phyloP scores from a whole-genome alignment of 92 coral and sea anemone species.

The Zoanthus solanderi region DNA sequence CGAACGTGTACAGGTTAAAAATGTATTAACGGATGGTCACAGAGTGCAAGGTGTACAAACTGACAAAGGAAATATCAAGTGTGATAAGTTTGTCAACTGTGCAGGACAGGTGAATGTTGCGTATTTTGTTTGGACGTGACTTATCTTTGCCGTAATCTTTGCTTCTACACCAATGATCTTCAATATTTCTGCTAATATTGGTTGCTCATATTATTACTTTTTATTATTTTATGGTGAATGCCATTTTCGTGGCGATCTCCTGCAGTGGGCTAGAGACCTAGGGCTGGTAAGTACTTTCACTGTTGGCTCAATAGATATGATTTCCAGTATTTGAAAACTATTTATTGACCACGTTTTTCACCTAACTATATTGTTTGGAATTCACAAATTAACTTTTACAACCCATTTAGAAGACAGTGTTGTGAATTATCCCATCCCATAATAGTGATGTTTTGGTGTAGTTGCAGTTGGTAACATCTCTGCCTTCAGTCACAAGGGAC shows the following conservation, averaged over 20 bases:
- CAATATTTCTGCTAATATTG: neutral
- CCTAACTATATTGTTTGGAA: too few relatives aligned
- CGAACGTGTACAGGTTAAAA: constrained; percentile 18
- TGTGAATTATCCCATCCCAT: too few relatives aligned
- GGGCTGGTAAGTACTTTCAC: constrained; percentile 55
- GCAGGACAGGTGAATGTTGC: constrained; percentile 53
- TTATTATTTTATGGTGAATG: neutral
- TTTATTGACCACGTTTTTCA: neutral
- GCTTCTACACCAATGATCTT: neutral
- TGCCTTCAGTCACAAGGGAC: too few relatives aligned
- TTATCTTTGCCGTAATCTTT: too few relatives aligned
- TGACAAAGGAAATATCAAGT: constrained; percentile 55
- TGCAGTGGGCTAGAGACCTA: constrained; percentile 68
- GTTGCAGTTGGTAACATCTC: too few relatives aligned
- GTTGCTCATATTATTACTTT: neutral
- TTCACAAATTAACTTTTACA: too few relatives aligned
- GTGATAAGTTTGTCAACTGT: constrained; percentile 59
- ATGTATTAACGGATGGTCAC: constrained; percentile 17
- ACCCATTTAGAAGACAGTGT: too few relatives aligned
- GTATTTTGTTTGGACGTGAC: too few relatives aligned
- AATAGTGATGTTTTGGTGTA: too few relatives aligned
- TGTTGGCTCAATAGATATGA: neutral
- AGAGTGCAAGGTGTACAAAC: constrained; percentile 48
- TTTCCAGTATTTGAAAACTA: neutral
- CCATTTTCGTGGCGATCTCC: neutral